Evolutionary conservation across 1,140 invertebrate species (phyloP).

Genomic region (Bicyclus anynana): DNA sequence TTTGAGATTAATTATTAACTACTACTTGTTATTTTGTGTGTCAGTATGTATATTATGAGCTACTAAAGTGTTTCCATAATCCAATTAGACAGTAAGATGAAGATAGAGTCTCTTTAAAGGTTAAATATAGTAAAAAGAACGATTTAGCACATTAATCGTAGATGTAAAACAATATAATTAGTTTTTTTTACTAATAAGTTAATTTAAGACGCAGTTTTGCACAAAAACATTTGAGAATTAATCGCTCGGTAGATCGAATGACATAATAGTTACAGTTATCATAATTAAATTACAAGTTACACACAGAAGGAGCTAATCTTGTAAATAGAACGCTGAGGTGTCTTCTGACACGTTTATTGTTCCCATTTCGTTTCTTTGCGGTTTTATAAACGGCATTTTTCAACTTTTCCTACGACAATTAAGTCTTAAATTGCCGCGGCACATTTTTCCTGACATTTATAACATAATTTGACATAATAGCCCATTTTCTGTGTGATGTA

Average conservation of each 20-base stretch:
- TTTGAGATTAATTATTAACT: not conserved
- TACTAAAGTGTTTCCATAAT: not conserved
- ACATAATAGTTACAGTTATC: not conserved
- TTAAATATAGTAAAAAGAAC: too few species aligned
- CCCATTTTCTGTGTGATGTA: constrained; percentile 4
- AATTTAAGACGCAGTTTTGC: too few species aligned
- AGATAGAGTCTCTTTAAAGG: too few species aligned
- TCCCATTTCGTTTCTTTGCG: not conserved
- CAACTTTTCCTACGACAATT: not conserved
- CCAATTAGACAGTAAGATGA: not conserved
- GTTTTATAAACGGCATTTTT: not conserved
- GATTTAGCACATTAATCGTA: too few species aligned
- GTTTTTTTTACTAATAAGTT: too few species aligned
- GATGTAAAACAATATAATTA: too few species aligned
- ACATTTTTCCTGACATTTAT: constrained; percentile 8
- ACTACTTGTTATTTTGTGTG: not conserved
- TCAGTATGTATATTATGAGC: not conserved
- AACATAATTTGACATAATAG: constrained; percentile 4
- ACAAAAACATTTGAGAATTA: too few species aligned
- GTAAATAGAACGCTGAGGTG: not conserved
- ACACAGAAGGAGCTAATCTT: not conserved
- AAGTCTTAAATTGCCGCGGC: not conserved
- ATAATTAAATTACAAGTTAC: not conserved
- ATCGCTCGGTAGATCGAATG: not conserved
- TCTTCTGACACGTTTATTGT: not conserved